phyloP scores from a whole-genome alignment of 2,888 invertebrate genomes.

The Amorpha juglandis region DNA sequence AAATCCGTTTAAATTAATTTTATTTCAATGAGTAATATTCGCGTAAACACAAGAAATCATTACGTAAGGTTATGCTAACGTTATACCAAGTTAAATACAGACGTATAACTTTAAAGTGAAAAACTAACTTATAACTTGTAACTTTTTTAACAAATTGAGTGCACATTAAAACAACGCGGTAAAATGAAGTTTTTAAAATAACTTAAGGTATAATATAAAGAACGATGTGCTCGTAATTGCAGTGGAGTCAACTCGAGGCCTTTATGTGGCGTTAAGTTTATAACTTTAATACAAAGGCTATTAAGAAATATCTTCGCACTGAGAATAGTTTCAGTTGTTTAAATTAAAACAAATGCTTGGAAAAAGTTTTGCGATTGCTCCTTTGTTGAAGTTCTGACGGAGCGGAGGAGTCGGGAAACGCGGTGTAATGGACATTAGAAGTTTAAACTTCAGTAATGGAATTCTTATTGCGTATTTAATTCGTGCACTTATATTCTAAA shows the following conservation, averaged over 20 bases:
- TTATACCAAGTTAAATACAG: neutral
- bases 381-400: neutral
- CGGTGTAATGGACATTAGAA: neutral
- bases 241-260: conserved; percentile 34
- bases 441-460: neutral
- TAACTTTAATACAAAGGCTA: conserved; percentile 33
- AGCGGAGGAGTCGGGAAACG: neutral
- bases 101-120: no score
- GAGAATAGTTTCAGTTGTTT: conserved; percentile 23
- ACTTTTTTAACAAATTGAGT: neutral
- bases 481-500: no score
- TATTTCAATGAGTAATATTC: no score
- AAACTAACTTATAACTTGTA: no score
- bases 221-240: conserved; percentile 10
- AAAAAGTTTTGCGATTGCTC: conserved; percentile 18
- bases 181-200: conserved; percentile 7
- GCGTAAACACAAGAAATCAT: no score
- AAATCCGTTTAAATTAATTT: no score
- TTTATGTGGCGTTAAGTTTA: conserved; percentile 36
- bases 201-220: conserved; percentile 7
- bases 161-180: neutral
- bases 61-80: no score
- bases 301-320: conserved; percentile 17
- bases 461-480: neutral
- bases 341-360: conserved; percentile 23